phyloP scores from a whole-genome alignment of 2,797 vertebrate species.

The Bovichtus diacanthus region DNA sequence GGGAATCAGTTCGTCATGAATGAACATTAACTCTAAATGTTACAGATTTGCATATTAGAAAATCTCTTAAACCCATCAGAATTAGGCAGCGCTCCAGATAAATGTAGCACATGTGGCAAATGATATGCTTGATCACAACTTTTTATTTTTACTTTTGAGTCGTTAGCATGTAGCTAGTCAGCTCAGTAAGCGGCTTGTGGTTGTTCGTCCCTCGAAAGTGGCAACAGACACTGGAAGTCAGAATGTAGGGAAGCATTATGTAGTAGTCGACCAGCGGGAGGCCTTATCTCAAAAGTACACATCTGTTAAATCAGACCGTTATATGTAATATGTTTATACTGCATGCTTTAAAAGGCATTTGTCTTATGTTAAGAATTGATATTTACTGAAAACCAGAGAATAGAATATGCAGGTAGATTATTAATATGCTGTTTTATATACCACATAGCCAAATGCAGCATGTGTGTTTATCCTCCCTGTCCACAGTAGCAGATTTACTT shows the following conservation, averaged over 20 bases:
- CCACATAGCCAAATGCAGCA: neutral
- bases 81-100: neutral
- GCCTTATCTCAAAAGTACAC: conserved; percentile 1
- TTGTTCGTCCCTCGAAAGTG: neutral
- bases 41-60: neutral
- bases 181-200: neutral
- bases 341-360: neutral
- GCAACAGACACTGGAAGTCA: neutral
- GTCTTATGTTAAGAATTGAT: neutral
- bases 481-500: conserved; percentile 27
- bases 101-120: neutral
- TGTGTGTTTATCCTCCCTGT: conserved; percentile 13
- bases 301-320: neutral
- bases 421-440: neutral
- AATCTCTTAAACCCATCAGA: neutral
- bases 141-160: neutral
- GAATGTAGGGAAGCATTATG: neutral
- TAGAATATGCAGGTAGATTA: neutral
- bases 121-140: neutral
- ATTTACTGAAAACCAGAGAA: neutral
- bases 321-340: neutral
- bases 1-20: conserved; percentile 8
- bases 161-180: neutral
- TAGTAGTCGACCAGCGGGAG: neutral
- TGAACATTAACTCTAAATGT: neutral